Conservation (phyloP, 2,888 invertebrate genomes). For the Schrankia costaestrigalis region DNA sequence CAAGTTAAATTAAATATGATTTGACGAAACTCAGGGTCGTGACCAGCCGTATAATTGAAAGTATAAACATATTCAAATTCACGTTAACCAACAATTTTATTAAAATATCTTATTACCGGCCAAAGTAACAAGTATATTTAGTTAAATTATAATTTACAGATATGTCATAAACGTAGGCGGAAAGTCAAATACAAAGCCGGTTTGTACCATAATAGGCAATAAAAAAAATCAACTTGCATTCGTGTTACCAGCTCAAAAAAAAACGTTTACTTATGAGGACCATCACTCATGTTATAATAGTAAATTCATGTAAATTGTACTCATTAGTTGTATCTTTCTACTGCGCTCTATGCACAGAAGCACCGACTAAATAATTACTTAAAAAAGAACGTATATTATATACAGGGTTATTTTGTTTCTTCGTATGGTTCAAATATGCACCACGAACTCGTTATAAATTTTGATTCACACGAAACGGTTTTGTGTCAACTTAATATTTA, state of each 20-base stretch:
- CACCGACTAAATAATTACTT: conserved; percentile 39
- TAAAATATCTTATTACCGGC: conserved; percentile 14
- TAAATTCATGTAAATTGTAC: conserved; percentile 67
- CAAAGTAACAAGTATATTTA: conserved; percentile 21
- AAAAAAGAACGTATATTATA: conserved; percentile 30
- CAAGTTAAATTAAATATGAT: too few relatives aligned
- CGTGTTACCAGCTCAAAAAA: conserved; percentile 47
- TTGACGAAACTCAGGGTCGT: too few relatives aligned
- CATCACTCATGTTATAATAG: conserved; percentile 66
- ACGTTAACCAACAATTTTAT: conserved; percentile 16
- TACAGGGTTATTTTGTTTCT: conserved; percentile 15
- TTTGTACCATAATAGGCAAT: conserved; percentile 54
- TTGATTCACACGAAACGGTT: conserved; percentile 20
- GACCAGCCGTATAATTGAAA: too few relatives aligned
- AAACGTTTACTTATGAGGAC: conserved; percentile 49
- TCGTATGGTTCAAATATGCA: conserved; percentile 6
- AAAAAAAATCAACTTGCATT: conserved; percentile 51
- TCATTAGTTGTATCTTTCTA: conserved; percentile 61
- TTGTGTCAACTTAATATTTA: too few relatives aligned
- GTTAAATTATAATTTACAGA: conserved; percentile 46
- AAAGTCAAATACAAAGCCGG: conserved; percentile 52
- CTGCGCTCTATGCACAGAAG: conserved; percentile 42
- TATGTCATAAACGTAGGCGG: conserved; percentile 50
- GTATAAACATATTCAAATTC: too few relatives aligned
- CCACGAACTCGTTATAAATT: conserved; percentile 12